Evolutionary conservation across 2,113 vertebrate species (phyloP), one percentile per base, ranked within the genome.

Genomic region (Formicarius rufipectus): DNA sequence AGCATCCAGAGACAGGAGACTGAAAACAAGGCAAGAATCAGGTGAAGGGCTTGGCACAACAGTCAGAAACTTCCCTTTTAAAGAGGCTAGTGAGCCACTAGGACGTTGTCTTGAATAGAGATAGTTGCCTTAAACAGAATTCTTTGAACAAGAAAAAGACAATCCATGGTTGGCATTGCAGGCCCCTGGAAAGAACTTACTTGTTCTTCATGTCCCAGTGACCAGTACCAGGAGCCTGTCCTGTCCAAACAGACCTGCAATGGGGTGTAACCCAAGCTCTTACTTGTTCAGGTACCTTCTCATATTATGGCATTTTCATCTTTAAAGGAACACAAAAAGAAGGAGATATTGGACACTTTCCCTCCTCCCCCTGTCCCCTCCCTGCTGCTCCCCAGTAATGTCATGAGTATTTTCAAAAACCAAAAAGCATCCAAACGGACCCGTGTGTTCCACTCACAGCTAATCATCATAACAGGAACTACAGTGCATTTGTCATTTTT

Each of bases 341-440:
- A 76, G 10, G 12, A 88, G 79, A 66, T 56, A 49, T 1, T 9
- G 22, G 10, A 18, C n/a, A 37, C 2, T 3, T 7, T 40, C 37
- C 19, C 49, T n/a, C 25, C 1, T 66, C 9, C 11, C 9, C 14
- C 4, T 31, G 21, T 13, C 7, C 9, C 2, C 8, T 53, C n/a
- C 10, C 4, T 7, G 4, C 23, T 2, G 1, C 2, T 17, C 6
- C 9, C 2, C 11, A 2, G 2, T 31, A 72, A 64, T 6, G 13
- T 37, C 49, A 47, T 3, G 4, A 77, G 3, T 59, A n/a, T 80
- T 91, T 95, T 56, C 44, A 91, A 33, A 30, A 75, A 59, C 69
- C 17, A 90, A 81, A 95, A 89, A 64, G 35, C 63, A 87, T 47
- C 62, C 62, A 87, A n/a, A 75, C 21, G 39, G 78, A 35, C 62